Base-by-base conservation (phyloP, 1,140 invertebrate genomes). In the Drosophila bipectinata region DNA sequence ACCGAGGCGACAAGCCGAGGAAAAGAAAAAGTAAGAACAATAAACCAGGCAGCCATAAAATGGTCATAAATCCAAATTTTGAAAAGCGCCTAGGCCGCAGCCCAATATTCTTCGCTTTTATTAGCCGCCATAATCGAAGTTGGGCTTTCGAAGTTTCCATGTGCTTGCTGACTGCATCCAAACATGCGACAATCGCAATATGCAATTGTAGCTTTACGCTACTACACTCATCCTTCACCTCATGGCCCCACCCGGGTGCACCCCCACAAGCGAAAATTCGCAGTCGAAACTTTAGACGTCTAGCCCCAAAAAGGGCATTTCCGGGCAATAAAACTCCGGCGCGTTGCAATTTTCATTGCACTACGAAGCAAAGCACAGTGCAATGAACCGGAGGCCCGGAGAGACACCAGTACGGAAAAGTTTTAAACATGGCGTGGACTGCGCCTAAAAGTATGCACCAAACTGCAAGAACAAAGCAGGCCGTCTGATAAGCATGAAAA, bases 61-160 rank as follows among this genome's bases (percentile, higher is more conserved):
- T 67, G 44, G 44, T 44, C 68, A 73, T 67, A 75, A 64, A 64
- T 64, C 53, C 62, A 54, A 68, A 68, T 61, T 75, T 76, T 62
- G 39, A 32, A 41, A 71, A 41, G 56, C 49, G 72, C 58, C 82
- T 81, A 85, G 73, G 47, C 41, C 53, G 54, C 63, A 48, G 62
- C 15, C 28, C 37, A 48, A 58, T 56, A 61, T 53, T 54, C 9
- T 18, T 44, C 14, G 6, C 72, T 72, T 82, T 85, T 84, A 87
- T 69, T 72, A 81, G 68, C 82, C 78, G 81, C 73, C 69, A 71
- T 87, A 85, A 87, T 85, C 82, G 77, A 87, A 85, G 51, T 75
- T 87, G 45, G 66, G 21, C 55, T 56, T 66, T 77, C 66, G 30
- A 53, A 41, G 41, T 32, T 51, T 32, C 34, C 57, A 47, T 48